phyloP scores from a whole-genome alignment of 1,140 invertebrate species.

The Nylanderia fulva region DNA sequence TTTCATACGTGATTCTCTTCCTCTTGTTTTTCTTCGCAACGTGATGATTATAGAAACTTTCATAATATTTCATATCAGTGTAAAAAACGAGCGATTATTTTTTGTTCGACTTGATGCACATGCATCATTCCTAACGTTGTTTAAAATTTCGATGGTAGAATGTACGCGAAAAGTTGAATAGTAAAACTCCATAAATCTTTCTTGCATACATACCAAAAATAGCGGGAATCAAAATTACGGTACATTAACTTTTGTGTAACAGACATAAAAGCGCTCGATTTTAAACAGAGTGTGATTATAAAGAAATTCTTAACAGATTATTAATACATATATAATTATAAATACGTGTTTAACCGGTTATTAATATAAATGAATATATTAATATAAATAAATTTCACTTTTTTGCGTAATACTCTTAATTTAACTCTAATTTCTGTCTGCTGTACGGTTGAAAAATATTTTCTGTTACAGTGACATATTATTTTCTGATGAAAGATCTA shows the following conservation, averaged over 20 bases:
- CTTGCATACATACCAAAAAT: conserved; percentile 2
- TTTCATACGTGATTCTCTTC: background rate
- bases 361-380: no score
- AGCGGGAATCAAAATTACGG: background rate
- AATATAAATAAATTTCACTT: no score
- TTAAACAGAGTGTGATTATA: no score
- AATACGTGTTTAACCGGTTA: no score
- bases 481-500: background rate
- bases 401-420: no score
- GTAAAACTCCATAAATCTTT: conserved; percentile 16
- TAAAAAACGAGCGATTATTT: conserved; percentile 10
- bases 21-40: background rate
- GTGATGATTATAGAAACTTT: conserved; percentile 64
- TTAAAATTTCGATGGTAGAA: conserved; percentile 25
- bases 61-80: no score
- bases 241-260: conserved; percentile 26
- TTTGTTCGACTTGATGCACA: background rate
- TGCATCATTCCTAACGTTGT: conserved; percentile 29
- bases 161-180: no score
- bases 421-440: background rate
- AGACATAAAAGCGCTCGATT: background rate
- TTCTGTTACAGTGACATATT: background rate
- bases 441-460: background rate
- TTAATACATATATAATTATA: no score
- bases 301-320: no score